Base-by-base conservation (phyloP, 1,140 invertebrate species). In the Antheraea pernyi region DNA sequence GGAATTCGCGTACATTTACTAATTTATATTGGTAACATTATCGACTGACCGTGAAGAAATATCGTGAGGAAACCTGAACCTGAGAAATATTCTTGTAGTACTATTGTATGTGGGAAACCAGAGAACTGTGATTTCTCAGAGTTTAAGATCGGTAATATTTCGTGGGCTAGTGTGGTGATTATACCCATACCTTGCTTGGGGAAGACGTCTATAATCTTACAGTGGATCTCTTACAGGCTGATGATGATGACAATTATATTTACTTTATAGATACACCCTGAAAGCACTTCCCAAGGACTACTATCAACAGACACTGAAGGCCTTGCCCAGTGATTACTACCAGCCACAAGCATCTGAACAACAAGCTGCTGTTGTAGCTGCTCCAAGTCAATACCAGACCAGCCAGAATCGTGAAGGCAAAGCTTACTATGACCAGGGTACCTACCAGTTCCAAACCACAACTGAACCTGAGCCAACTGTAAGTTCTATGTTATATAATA, bases 331-430 rank as follows among this genome's bases (percentile, higher is more conserved):
- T 59, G 36, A 73, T 59, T 76, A 83, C 53, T 79, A 84, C 75
- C 77, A 84, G 59, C 75, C 75, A 10, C 71, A 82, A 5, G 84
- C 84, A 5, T 86, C 86, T 9, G 83, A 83, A 59, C 68, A 74
- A 11, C 72, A 82, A 48, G 37, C 59, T 7, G 58, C 73, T 6
- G 66, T 74, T 8, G 67, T 70, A 19, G 62, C 75, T 30, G 72
- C 74, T 9, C 67, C 71, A 5, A 18, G 18, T 18, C 46, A 53
- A n/a, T 13, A 16, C 19, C 58, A 63, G 16, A 65, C 19, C 4
- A 36, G 58, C 19, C 74, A 82, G 58, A 63, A 71, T 8, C 78
- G 83, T 62, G 77, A 85, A 63, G 81, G 63, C 71, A 83, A 82
- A 39, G 78, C 73, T n/a, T 79, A 69, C 67, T 22, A 65, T 48